Conservation (phyloP, 1,140 invertebrate species). For the Dinoponera quadriceps region DNA sequence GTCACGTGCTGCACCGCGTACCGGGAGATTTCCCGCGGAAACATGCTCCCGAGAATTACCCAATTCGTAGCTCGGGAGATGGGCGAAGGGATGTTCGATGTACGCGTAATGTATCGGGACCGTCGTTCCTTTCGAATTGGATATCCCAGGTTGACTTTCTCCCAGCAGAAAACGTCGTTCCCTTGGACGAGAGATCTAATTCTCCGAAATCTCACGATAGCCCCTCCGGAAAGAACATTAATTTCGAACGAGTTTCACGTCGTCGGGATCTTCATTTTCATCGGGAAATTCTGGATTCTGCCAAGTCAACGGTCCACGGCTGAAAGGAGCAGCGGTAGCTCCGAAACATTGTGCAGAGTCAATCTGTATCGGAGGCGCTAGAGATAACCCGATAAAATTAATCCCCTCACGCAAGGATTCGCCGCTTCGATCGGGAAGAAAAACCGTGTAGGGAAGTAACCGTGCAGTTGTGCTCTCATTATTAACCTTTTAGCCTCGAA, state of each 20-base stretch:
- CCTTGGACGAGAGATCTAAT: no score
- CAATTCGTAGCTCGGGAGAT: not conserved
- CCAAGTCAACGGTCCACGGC: not conserved
- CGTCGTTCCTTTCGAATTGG: not conserved
- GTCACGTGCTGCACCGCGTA: not conserved
- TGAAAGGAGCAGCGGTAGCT: not conserved
- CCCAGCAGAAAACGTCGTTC: not conserved
- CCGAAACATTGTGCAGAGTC: slow-evolving; percentile 7
- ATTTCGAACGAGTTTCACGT: no score
- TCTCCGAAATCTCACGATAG: no score
- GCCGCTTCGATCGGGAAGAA: not conserved
- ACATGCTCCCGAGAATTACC: not conserved
- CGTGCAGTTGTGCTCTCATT: no score
- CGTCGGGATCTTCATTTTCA: not conserved
- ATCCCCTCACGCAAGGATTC: slow-evolving; percentile 8
- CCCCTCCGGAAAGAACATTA: no score
- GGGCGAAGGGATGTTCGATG: not conserved
- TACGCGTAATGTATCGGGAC: not conserved
- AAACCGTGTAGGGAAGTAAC: not conserved
- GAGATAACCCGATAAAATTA: not conserved
- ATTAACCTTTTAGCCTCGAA: no score
- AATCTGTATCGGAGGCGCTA: not conserved
- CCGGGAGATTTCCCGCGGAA: not conserved
- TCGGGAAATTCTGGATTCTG: not conserved
- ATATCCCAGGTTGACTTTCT: not conserved